A percentile compares a stretch with the other conserved stretches of the same genome.
These are phyloP conservation scores for Heliothis virescens DNA, from an alignment of 1,140 invertebrate species.

Conservation along the genomic window DNA sequence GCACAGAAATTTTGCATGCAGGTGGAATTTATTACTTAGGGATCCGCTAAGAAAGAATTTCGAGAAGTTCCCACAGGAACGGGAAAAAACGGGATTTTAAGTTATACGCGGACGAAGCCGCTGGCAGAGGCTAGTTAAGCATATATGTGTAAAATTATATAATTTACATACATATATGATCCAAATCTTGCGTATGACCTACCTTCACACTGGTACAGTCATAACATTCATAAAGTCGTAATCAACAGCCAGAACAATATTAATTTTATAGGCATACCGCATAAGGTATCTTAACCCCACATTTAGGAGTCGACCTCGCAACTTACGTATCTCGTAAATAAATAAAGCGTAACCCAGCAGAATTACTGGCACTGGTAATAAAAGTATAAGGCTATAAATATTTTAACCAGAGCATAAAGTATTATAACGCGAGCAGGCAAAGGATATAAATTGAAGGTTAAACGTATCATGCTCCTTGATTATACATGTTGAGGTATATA, in stretches of 20 bases:
- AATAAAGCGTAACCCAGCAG: not conserved
- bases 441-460: conserved; percentile 37
- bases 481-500: not conserved
- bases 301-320: conserved; percentile 4
- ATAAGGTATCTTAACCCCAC: conserved; percentile 9
- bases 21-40: too few species aligned
- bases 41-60: too few species aligned
- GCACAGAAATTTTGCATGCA: too few species aligned
- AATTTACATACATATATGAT: too few species aligned
- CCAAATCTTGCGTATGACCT: too few species aligned
- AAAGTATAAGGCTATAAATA: conserved; percentile 22
- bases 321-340: conserved; percentile 4
- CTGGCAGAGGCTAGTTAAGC: too few species aligned
- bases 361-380: conserved; percentile 19
- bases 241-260: not conserved
- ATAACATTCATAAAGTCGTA: too few species aligned
- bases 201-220: too few species aligned
- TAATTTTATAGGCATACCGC: not conserved
- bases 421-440: not conserved
- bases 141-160: too few species aligned
- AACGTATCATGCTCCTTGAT: conserved; percentile 16
- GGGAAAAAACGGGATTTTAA: too few species aligned
- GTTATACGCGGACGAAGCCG: too few species aligned
- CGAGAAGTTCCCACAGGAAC: too few species aligned
- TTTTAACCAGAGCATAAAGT: conserved; percentile 9